phyloP scores from a whole-genome alignment of 2,888 invertebrate genomes.

The Neoascia interrupta region DNA sequence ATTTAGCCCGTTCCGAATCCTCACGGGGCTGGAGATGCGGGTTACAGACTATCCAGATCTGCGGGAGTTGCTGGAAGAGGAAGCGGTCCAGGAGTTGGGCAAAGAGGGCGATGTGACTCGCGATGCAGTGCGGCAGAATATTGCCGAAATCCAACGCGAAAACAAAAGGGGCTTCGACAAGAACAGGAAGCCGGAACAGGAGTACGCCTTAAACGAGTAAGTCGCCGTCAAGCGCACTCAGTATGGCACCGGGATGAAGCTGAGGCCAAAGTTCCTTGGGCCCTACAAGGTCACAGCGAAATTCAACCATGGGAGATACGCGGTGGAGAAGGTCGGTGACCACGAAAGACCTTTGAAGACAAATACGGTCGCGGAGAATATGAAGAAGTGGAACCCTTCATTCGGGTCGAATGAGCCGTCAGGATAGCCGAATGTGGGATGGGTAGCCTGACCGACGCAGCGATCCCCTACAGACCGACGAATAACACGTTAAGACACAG shows the following conservation, averaged over 20 bases:
- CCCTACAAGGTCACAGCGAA: constrained; percentile 28
- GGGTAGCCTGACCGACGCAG: too few species aligned
- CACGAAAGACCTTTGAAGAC: constrained; percentile 33
- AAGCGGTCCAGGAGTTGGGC: not conserved
- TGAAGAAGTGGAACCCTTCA: constrained; percentile 48
- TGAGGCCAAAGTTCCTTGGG: constrained; percentile 33
- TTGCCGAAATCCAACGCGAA: constrained; percentile 31
- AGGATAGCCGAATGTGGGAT: constrained; percentile 58
- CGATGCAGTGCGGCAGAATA: constrained; percentile 31
- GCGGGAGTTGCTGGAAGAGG: not conserved
- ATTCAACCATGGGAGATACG: constrained; percentile 27
- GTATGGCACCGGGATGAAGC: constrained; percentile 30
- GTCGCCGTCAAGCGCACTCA: constrained; percentile 58
- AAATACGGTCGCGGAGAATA: constrained; percentile 34
- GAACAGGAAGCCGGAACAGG: constrained; percentile 5
- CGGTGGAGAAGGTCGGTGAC: constrained; percentile 25
- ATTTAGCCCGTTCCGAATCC: too few species aligned
- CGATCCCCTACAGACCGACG: too few species aligned
- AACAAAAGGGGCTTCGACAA: constrained; percentile 25
- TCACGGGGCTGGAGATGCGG: constrained; percentile 16
- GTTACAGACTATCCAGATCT: not conserved
- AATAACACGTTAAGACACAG: too few species aligned
- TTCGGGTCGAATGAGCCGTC: constrained; percentile 55
- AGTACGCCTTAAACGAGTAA: constrained; percentile 29
- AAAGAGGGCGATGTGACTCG: constrained; percentile 21